Evolutionary conservation across 2,797 vertebrate genomes (phyloP), one percentile per base, ranked within the genome.

Genomic region (Bryconaethiops microstoma): DNA sequence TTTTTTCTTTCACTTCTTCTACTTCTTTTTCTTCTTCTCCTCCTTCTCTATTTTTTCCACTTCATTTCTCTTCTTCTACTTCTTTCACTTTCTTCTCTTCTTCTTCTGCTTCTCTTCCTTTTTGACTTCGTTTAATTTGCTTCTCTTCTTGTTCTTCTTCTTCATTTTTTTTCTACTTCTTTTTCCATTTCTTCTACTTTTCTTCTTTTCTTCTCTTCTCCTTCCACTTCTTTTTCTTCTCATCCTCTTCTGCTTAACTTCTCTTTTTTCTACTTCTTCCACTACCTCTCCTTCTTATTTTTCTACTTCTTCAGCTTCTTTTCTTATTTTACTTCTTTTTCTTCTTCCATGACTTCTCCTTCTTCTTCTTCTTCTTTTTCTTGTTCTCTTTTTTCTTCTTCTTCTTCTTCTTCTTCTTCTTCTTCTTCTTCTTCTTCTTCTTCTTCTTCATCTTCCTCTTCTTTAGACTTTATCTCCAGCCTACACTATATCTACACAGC

Each of bases 401-500:
- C 7, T 10, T 59, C 7, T 9, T 23, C 7, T 59, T 60, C 10
- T 35, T 35, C 4, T 25, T 23, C 19, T 7, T n/a, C 55, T 5
- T 57, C 1, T 57, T 57, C n/a, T 57, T 57, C 14, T 10, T 45
- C 42, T 5, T n/a, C 7, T 10, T 59, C 7, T 9, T 23, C 7
- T 59, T 60, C 10, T 35, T 35, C 4, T 25, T 23, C 19, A 1
- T n/a, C 55, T 5, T 57, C 1, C n/a, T 57, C n/a, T 57, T 57
- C 14, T 10, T 45, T n/a, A 55, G 50, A 1, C 54, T 42, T 48
- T 42, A 23, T 48, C 35, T 21, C 6, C 3, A 45, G 76, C n/a
- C 21, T 16, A 21, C 29, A 2, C 48, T 21, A 5, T 52, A 81
- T 83, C 85, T 69, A 86, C 88, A 89, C 90, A 86, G 88, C 85